A percentile compares a stretch with the other conserved stretches of the same genome.
Evolutionary conservation across 1,140 invertebrate genomes (phyloP).

Genomic region (Brachionus calyciflorus): DNA sequence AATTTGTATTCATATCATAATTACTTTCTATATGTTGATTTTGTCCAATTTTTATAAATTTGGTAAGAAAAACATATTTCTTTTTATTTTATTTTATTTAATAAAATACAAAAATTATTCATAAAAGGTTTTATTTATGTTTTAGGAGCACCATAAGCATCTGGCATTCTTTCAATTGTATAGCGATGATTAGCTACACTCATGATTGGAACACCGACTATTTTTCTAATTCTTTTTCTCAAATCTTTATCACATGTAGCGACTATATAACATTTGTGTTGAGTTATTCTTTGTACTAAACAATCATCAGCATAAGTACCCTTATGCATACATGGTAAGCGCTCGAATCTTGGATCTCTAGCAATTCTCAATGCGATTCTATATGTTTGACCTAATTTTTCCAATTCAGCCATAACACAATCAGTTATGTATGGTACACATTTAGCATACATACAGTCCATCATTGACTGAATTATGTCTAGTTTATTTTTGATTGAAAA

Average conservation of each 20-base stretch:
- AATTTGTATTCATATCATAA: too few relatives aligned
- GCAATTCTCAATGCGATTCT: slow-evolving; percentile 82
- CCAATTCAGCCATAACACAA: slow-evolving; percentile 95
- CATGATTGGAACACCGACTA: slow-evolving; percentile 98
- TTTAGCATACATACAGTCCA: slow-evolving; percentile 98
- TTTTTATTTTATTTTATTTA: slow-evolving; percentile 12
- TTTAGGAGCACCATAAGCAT: slow-evolving; percentile 86
- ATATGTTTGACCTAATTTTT: slow-evolving; percentile 93
- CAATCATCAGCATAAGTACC: slow-evolving; percentile 99
- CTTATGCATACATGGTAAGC: slow-evolving; percentile 88
- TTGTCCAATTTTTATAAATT: not conserved
- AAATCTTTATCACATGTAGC: slow-evolving; percentile 98
- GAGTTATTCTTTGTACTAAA: slow-evolving; percentile 85
- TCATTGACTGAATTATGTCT: slow-evolving; percentile 93
- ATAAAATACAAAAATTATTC: not conserved
- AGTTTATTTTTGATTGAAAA: slow-evolving; percentile 98
- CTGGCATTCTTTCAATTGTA: slow-evolving; percentile 95
- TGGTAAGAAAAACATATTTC: not conserved
- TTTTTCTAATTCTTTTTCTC: slow-evolving; percentile 90
- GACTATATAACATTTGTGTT: slow-evolving; percentile 99
- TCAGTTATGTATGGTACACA: slow-evolving; percentile 98
- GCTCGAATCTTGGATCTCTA: slow-evolving; percentile 89
- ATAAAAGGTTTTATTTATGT: slow-evolving; percentile 49
- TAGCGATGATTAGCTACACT: slow-evolving; percentile 64
- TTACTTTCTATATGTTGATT: too few relatives aligned